Base-by-base conservation (phyloP, 64 coral and sea anemone species). In the Anthopleura sola region DNA sequence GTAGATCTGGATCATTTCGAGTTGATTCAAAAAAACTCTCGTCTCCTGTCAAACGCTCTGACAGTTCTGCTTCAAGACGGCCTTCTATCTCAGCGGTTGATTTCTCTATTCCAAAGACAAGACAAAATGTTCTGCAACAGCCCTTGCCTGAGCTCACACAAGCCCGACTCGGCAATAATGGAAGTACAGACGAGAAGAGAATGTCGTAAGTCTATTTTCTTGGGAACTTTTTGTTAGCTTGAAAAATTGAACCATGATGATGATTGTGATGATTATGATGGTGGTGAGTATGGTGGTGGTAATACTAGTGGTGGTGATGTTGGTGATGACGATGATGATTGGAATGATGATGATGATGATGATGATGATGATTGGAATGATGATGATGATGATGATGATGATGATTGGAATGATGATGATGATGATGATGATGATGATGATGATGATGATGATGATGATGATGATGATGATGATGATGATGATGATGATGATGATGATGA, bases 81-180 rank as follows among this genome's bases (percentile, higher is more conserved):
- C 36, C 44, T 7, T 56, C 82, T n/a, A 13, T 81, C 13, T 37
- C 48, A 75, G 50, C 62, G 38, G 80, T 80, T 31, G 44, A 92
- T 17, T 97, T 97, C 68, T 89, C 84, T 12, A 97, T 97, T 11
- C 94, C 94, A 15, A 90, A 88, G n/a, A 90, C 83, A n/a, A 78
- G 88, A 38, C 86, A 55, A 19, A 81, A 77, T 77, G 84, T 97
- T 16, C 17, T 89, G 13, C 89, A 86, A 32, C 89, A 91, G 28
- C 84, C 94, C 6, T 31, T 86, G 36, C 94, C 94, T 18, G 74
- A 86, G 49, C 82, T 90, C 19, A 55, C 90, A 5, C 90, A 97
- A 49, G 77, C 62, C 48, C 86, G 90, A 97, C 87, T 19, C 34
- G 66, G n/a, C 55, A 37, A 60, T 75, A 76, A 21, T 51, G 55